Evolutionary conservation across 2,797 vertebrate genomes (phyloP).

Genomic region (Ctenopoma kingsleyae): DNA sequence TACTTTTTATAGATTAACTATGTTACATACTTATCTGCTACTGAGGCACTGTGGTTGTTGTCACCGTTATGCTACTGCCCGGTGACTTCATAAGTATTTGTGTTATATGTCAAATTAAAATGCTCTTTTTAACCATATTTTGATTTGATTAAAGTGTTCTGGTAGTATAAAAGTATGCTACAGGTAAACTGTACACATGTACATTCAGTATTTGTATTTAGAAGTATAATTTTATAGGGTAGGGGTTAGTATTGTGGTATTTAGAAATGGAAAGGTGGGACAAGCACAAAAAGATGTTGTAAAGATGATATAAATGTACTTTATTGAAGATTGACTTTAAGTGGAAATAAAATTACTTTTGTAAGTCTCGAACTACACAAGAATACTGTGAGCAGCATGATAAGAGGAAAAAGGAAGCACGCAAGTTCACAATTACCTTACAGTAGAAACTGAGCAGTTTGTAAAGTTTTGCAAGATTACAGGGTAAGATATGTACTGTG

Average conservation of each 20-base stretch:
- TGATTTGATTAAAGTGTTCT: too few species aligned
- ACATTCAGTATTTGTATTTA: too few species aligned
- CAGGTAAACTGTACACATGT: too few species aligned
- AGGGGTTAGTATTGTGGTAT: background rate
- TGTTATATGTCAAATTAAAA: too few species aligned
- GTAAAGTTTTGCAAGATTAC: background rate
- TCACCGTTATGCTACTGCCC: too few species aligned
- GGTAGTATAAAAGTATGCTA: too few species aligned
- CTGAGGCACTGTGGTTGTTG: too few species aligned
- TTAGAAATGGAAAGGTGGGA: constrained; percentile 23
- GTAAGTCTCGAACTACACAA: background rate
- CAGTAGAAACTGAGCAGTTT: background rate
- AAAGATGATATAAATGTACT: background rate
- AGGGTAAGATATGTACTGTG: background rate
- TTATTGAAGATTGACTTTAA: background rate
- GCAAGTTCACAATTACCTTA: background rate
- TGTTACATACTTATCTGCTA: too few species aligned
- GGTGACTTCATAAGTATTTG: too few species aligned
- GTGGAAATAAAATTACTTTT: background rate
- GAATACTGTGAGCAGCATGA: background rate
- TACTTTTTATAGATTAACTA: too few species aligned
- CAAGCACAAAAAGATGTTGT: background rate
- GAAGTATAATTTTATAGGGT: too few species aligned
- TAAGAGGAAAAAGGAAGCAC: constrained; percentile 20
- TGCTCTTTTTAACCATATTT: too few species aligned